These are phyloP conservation scores for Phocides pigmalion DNA, from an alignment of 1,140 invertebrate genomes.

Conservation along the genomic window DNA sequence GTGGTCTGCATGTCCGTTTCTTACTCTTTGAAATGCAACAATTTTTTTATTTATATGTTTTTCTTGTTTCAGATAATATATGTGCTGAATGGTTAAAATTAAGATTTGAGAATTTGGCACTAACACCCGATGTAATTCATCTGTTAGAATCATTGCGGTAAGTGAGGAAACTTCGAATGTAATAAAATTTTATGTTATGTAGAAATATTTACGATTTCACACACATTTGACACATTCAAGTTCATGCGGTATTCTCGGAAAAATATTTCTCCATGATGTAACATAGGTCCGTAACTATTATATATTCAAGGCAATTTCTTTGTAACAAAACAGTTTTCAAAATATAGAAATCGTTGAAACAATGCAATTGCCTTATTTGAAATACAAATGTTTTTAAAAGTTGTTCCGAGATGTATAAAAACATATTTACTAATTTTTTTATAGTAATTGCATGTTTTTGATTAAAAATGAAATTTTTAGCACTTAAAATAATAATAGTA, in stretches of 20 bases:
- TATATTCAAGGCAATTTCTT: slow-evolving; percentile 54
- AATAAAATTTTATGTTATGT: slow-evolving; percentile 62
- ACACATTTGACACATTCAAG: slow-evolving; percentile 18
- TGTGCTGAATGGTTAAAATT: slow-evolving; percentile 90
- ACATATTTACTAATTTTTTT: not conserved
- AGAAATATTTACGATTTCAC: slow-evolving; percentile 67
- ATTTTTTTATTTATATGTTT: no score
- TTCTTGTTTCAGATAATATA: slow-evolving; percentile 85
- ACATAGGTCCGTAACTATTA: slow-evolving; percentile 40
- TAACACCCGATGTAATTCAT: slow-evolving; percentile 86
- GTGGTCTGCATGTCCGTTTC: no score
- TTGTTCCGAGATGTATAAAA: slow-evolving; percentile 38
- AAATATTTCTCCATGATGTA: slow-evolving; percentile 79
- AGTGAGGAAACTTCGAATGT: slow-evolving; percentile 38
- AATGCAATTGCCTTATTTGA: slow-evolving; percentile 34
- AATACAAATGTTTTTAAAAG: slow-evolving; percentile 26
- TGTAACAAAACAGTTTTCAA: slow-evolving; percentile 33
- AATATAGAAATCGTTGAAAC: slow-evolving; percentile 5
- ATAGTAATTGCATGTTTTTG: not conserved
- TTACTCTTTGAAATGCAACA: no score
- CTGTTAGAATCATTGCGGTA: slow-evolving; percentile 87
- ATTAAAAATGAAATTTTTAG: not conserved
- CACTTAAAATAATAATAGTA: slow-evolving; percentile 36
- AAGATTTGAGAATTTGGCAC: slow-evolving; percentile 88
- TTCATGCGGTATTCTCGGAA: slow-evolving; percentile 31